These are phyloP conservation scores for Etheostoma cragini DNA, from an alignment of 2,113 vertebrate species.

Conservation along the genomic window DNA sequence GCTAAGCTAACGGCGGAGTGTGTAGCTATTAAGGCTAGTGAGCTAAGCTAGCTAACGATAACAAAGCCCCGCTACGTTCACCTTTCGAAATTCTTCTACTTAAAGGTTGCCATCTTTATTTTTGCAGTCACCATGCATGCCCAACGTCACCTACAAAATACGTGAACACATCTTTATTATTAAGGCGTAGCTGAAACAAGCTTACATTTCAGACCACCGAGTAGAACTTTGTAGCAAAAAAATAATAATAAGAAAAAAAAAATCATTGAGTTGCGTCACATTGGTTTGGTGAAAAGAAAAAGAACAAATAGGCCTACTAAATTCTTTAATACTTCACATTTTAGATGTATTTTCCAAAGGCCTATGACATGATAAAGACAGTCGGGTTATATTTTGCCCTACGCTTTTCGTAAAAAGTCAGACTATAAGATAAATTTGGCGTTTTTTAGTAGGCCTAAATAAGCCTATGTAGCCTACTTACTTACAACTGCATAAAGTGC, in stretches of 20 bases:
- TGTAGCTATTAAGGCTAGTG: not conserved
- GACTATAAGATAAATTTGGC: not conserved
- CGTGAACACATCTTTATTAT: too few relatives aligned
- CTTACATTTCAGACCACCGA: not conserved
- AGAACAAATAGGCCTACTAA: too few relatives aligned
- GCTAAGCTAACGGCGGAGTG: not conserved
- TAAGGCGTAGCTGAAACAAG: not conserved
- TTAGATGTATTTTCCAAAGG: not conserved
- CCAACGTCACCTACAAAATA: conserved; percentile 31
- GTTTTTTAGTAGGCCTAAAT: not conserved
- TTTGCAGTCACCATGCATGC: conserved; percentile 11
- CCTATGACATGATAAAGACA: not conserved
- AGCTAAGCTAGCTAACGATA: conserved; percentile 50
- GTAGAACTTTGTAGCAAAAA: not conserved
- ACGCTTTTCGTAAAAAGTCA: not conserved
- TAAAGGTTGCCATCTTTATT: conserved; percentile 71
- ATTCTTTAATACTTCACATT: not conserved
- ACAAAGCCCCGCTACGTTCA: conserved; percentile 70
- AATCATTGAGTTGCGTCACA: not conserved
- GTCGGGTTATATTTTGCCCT: not conserved
- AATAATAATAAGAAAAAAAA: not conserved
- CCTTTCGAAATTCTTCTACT: conserved; percentile 51
- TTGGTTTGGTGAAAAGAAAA: not conserved
- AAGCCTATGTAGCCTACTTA: too few relatives aligned
- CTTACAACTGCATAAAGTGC: not conserved